phyloP scores from a whole-genome alignment of 2,113 vertebrate species.

The Otis tarda region DNA sequence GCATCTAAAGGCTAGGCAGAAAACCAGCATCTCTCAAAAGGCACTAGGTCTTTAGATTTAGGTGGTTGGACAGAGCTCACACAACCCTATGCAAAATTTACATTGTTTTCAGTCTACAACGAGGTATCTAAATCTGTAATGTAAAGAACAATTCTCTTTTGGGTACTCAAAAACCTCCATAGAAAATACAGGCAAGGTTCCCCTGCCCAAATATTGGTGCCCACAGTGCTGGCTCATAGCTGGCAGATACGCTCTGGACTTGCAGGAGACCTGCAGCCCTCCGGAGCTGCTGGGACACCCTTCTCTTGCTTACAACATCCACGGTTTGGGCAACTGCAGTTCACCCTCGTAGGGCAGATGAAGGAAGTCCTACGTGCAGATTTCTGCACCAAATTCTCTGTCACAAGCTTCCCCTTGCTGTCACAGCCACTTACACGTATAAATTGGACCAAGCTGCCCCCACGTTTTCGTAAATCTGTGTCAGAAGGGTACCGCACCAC shows the following conservation, averaged over 20 bases:
- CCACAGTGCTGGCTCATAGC: not conserved
- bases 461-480: not conserved
- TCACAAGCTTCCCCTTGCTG: not conserved
- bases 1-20: not conserved
- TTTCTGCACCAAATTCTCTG: not conserved
- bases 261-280: not conserved
- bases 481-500: not conserved
- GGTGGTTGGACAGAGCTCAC: not conserved
- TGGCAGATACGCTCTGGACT: rapidly evolving
- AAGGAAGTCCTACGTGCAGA: not conserved
- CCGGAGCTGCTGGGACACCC: not conserved
- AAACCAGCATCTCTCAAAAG: not conserved
- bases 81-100: not conserved
- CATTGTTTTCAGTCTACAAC: not conserved
- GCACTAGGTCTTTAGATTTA: not conserved
- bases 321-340: not conserved
- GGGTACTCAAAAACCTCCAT: not conserved
- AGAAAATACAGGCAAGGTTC: not conserved
- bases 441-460: not conserved
- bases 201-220: not conserved
- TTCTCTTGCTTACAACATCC: not conserved
- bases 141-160: not conserved
- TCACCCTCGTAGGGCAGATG: not conserved
- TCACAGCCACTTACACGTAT: not conserved
- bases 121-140: not conserved